These are phyloP conservation scores for cat (Felis catus) DNA, from an alignment of 2,113 vertebrate genomes.

Conservation along the genomic window DNA sequence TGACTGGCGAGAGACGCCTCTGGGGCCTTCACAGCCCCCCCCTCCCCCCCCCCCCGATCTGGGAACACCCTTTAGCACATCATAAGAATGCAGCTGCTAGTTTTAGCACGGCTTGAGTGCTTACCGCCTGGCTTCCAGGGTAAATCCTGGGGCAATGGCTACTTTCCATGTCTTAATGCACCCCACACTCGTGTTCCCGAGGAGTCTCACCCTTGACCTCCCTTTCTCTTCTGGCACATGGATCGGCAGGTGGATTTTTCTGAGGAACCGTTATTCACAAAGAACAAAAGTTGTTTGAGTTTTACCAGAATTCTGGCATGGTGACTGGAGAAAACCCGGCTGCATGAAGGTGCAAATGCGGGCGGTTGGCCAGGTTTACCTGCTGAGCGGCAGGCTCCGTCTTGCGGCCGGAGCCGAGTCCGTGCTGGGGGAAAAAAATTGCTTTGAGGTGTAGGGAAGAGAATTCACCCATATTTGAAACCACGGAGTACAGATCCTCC, in stretches of 20 bases:
- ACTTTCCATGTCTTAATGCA: too few relatives aligned
- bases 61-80: fast-evolving
- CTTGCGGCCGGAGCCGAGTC: not conserved
- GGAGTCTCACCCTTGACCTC: not conserved
- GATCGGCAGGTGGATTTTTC: not conserved
- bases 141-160: not conserved
- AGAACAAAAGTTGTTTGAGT: not conserved
- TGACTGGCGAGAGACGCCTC: not conserved
- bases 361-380: not conserved
- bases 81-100: fast-evolving
- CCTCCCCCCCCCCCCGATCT: fast-evolving
- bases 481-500: not conserved
- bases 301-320: not conserved
- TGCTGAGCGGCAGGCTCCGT: not conserved
- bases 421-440: not conserved
- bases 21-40: not conserved
- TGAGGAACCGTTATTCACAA: not conserved
- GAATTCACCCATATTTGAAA: not conserved
- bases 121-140: not conserved
- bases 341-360: fast-evolving
- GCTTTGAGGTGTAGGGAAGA: not conserved
- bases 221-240: not conserved
- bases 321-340: not conserved
- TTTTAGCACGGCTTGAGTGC: not conserved
- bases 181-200: not conserved